Evolutionary conservation across 2,113 vertebrate species (phyloP), one percentile per base, ranked within the genome.

Genomic region (Tragelaphus buxtoni): DNA sequence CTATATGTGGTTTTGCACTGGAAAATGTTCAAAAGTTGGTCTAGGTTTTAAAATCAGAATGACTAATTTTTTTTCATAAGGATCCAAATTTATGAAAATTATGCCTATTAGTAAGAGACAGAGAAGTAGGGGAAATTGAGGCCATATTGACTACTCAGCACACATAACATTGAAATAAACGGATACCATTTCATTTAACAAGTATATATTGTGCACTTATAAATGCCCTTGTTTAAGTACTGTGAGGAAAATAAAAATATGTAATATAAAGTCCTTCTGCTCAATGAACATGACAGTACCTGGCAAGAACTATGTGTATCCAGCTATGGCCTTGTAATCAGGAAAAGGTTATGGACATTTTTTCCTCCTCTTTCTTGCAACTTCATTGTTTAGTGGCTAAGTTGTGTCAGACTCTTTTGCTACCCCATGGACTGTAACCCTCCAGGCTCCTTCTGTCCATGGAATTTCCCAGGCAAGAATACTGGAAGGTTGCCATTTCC

Each of bases 1-100:
- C 4, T 39, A 30, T 24, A 87, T n/a, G 30, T 20, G 86, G 26
- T 89, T 86, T 81, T 93, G 53, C 45, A 88, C n/a, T 85, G 32
- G 30, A 90, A 93, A 89, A 85, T 35, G 5, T 45, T 69, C 12
- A 88, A 85, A 81, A 88, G 63, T 61, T 94, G 45, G 16, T 58
- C 30, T 94, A 45, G n/a, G 17, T 85, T 90, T 93, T 80, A 83
- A 89, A 89, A 58, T 93, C 74, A 77, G 91, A 94, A 86, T 18
- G 22, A 60, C 2, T 1, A n/a, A 65, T 69, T 77, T 91, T 89
- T 47, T 14, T 30, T 16, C 17, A 58, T 69, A 90, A 91, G 90
- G 35, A 58, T 30, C 55, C 24, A 35, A 96, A 58, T 94, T 88
- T 89, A n/a, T 91, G 72, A 86, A 51, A 69, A 93, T 47, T 42